Conservation (phyloP, 2,888 invertebrate species). For the Orchesella flavescens region DNA sequence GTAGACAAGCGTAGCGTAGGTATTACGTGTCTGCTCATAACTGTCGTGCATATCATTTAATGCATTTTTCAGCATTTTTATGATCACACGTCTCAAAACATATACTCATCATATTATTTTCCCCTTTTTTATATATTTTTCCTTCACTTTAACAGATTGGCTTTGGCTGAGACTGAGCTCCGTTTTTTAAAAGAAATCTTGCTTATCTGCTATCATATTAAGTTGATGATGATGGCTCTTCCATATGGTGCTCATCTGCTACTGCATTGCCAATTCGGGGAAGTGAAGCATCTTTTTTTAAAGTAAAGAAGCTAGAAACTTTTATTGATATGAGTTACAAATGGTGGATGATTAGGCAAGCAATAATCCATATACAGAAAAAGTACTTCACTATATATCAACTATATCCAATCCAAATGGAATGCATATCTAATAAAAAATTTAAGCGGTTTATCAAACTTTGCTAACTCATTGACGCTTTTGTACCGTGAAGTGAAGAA, state of each 20-base stretch:
- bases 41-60: conserved; percentile 45
- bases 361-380: not conserved
- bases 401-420: not conserved
- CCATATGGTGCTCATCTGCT: conserved; percentile 2
- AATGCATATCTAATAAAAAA: not conserved
- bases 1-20: too few relatives aligned
- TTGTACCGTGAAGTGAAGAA: too few relatives aligned
- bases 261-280: not conserved
- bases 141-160: conserved; percentile 19
- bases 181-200: not conserved
- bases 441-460: conserved; percentile 13
- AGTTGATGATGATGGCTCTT: conserved; percentile 17
- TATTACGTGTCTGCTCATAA: conserved; percentile 43
- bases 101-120: conserved; percentile 23
- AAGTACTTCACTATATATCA: not conserved
- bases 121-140: not conserved
- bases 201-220: not conserved
- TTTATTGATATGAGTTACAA: not conserved
- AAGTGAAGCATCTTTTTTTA: too few relatives aligned
- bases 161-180: not conserved
- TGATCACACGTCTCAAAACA: conserved; percentile 39
- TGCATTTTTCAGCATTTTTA: conserved; percentile 40
- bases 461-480: too few relatives aligned
- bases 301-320: too few relatives aligned
- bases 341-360: conserved; percentile 29